A percentile compares a stretch with the other conserved stretches of the same genome.
Evolutionary conservation across 2,797 vertebrate species (phyloP).

Genomic region (Lycodopsis pacificus): DNA sequence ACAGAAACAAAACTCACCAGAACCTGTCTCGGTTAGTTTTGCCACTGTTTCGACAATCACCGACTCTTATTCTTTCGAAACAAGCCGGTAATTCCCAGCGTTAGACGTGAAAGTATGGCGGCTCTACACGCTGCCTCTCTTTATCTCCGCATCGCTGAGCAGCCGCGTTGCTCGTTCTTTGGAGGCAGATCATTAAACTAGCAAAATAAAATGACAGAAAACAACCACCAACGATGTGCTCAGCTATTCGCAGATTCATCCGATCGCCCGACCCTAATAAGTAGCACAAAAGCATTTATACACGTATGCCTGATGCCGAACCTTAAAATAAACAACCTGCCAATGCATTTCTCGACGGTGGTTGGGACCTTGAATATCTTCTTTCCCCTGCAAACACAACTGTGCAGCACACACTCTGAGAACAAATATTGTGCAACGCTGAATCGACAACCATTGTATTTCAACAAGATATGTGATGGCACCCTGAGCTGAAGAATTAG

Average conservation of each 20-base stretch:
- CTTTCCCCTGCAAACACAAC: neutral
- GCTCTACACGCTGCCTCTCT: too few species aligned
- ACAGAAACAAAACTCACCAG: too few species aligned
- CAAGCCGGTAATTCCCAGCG: too few species aligned
- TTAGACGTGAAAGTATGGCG: too few species aligned
- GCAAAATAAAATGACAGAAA: neutral
- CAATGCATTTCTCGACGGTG: neutral
- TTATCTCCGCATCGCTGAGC: too few species aligned
- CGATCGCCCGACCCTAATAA: neutral
- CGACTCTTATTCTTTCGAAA: too few species aligned
- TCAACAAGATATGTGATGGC: slow-evolving; percentile 51
- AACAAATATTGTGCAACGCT: slow-evolving; percentile 9
- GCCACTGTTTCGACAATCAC: too few species aligned
- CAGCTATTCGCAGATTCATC: neutral
- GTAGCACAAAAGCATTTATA: neutral
- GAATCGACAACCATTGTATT: slow-evolving; percentile 44
- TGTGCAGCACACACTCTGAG: neutral
- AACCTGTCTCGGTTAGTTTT: too few species aligned
- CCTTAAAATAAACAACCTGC: neutral
- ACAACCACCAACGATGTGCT: too few species aligned
- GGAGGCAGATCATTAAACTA: too few species aligned
- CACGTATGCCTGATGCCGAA: neutral
- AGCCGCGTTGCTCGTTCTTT: too few species aligned
- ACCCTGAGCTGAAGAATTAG: slow-evolving; percentile 62
- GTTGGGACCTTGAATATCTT: neutral